phyloP scores from a whole-genome alignment of 1,140 invertebrate genomes.

The Heliconius hermathena region DNA sequence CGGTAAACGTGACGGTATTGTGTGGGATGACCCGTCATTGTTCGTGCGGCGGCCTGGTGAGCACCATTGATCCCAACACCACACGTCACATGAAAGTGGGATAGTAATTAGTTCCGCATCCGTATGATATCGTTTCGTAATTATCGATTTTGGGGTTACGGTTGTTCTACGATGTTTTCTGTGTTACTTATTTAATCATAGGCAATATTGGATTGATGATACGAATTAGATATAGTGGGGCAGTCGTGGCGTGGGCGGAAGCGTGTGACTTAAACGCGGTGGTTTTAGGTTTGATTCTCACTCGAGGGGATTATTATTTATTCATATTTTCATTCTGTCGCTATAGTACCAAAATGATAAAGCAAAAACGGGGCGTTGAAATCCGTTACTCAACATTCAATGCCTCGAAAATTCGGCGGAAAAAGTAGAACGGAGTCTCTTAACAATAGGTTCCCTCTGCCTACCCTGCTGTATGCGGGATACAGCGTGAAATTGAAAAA shows the following conservation, averaged over 20 bases:
- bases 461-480: no score
- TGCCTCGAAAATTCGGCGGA: no score
- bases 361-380: no score
- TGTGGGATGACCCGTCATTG: slow-evolving; percentile 73
- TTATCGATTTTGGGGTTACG: slow-evolving; percentile 79
- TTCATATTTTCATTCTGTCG: no score
- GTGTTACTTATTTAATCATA: slow-evolving; percentile 28
- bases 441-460: no score
- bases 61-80: slow-evolving; percentile 52
- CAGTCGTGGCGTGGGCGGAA: rapidly evolving
- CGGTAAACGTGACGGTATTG: slow-evolving; percentile 76
- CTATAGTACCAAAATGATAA: no score
- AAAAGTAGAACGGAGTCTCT: no score
- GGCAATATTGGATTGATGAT: slow-evolving; percentile 28
- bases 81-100: slow-evolving; percentile 52
- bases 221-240: not conserved
- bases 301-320: no score
- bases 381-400: no score
- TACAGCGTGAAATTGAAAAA: no score
- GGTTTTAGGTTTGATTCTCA: no score
- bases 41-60: slow-evolving; percentile 54
- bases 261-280: no score
- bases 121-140: slow-evolving; percentile 71
- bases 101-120: slow-evolving; percentile 69
- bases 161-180: slow-evolving; percentile 43